A percentile compares a stretch with the other conserved stretches of the same genome.
Conservation (phyloP, 1,140 invertebrate genomes). For the Papilio polytes region DNA sequence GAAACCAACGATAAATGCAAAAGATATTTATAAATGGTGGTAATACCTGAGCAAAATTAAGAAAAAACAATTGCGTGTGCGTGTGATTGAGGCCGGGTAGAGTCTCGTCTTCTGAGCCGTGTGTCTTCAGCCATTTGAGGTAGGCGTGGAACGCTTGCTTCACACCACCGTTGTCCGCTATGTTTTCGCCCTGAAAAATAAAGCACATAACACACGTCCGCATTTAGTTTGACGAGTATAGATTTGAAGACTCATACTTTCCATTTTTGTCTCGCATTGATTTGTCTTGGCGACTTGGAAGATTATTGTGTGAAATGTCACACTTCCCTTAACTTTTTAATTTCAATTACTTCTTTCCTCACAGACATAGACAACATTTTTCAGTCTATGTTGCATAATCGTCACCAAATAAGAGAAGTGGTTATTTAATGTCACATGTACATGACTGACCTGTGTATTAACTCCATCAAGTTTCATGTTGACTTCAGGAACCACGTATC, state of each 20-base stretch:
- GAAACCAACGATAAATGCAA: too few species aligned
- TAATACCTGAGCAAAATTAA: constrained; percentile 84
- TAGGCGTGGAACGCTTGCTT: constrained; percentile 95
- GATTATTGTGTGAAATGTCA: too few species aligned
- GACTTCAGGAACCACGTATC: constrained; percentile 93
- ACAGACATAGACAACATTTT: too few species aligned
- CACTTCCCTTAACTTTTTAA: too few species aligned
- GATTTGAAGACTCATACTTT: too few species aligned
- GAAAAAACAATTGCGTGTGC: constrained; percentile 85
- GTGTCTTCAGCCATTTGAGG: constrained; percentile 68
- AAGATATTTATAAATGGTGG: not conserved
- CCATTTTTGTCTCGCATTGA: too few species aligned
- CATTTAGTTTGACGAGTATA: not conserved
- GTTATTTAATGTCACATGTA: too few species aligned
- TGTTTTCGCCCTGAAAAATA: constrained; percentile 92
- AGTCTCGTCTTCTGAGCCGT: constrained; percentile 75
- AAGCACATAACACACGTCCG: not conserved
- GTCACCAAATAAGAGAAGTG: too few species aligned
- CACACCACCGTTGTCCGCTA: constrained; percentile 97
- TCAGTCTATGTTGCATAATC: too few species aligned
- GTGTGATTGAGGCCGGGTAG: constrained; percentile 84
- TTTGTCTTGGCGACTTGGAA: too few species aligned
- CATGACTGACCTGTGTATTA: constrained; percentile 89
- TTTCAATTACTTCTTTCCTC: too few species aligned
- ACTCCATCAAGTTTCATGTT: constrained; percentile 93